phyloP scores from a whole-genome alignment of 2,888 invertebrate species.

The Branchipolynoe longqiensis region DNA sequence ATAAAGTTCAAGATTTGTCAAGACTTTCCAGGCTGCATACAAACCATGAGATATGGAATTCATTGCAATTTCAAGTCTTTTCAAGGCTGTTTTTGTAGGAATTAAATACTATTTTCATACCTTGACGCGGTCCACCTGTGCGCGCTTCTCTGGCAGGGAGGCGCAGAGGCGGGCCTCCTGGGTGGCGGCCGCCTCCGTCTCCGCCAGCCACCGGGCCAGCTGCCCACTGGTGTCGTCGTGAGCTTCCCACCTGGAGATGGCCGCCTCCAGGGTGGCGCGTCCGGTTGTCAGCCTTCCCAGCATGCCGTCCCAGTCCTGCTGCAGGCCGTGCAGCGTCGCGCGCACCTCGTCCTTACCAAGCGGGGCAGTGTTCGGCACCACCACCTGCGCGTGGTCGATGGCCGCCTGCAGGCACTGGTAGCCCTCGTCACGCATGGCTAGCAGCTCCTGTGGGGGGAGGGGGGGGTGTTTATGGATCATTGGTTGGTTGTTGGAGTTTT shows the following conservation, averaged over 20 bases:
- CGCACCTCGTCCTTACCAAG: conserved; percentile 93
- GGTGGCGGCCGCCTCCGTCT: conserved; percentile 89
- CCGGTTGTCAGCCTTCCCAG: conserved; percentile 89
- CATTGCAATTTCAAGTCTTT: no score
- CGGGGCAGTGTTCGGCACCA: conserved; percentile 92
- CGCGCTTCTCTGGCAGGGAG: conserved; percentile 66
- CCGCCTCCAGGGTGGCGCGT: conserved; percentile 89
- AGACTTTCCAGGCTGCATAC: no score
- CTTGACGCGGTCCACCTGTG: conserved; percentile 71
- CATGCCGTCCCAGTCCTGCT: conserved; percentile 94
- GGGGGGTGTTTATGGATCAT: no score
- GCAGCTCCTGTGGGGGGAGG: conserved; percentile 73
- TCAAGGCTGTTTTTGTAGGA: no score
- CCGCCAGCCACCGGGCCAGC: conserved; percentile 89
- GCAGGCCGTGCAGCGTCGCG: conserved; percentile 89
- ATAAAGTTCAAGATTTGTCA: no score
- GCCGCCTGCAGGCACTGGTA: conserved; percentile 75
- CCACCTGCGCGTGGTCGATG: conserved; percentile 76
- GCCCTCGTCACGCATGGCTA: conserved; percentile 72
- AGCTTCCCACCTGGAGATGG: conserved; percentile 95
- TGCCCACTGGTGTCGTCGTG: conserved; percentile 93
- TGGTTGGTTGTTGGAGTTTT: no score
- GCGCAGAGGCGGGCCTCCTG: conserved; percentile 87
- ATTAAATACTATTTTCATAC: no score
- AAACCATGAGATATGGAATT: no score